Percentiles rank a stretch among this genome's conserved stretches.
Conservation (phyloP, 2,888 invertebrate genomes). For the Agrotis segetum region DNA sequence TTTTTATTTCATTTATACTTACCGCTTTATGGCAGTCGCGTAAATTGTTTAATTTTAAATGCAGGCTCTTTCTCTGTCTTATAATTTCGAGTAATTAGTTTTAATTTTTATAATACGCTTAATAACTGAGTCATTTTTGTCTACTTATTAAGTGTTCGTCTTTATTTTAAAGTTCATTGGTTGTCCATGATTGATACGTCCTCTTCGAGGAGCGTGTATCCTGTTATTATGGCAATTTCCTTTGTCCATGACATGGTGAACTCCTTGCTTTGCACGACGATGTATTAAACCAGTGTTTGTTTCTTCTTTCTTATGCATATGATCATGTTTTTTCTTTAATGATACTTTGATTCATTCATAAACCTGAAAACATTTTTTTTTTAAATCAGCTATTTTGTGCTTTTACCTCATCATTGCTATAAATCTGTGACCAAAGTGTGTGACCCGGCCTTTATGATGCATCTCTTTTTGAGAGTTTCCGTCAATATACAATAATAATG, state of each 20-base stretch:
- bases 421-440: too few relatives aligned
- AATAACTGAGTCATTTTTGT: neutral
- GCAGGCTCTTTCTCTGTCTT: conserved; percentile 20
- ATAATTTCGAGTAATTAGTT: conserved; percentile 35
- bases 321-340: neutral
- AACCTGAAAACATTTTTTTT: too few relatives aligned
- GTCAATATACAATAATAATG: too few relatives aligned
- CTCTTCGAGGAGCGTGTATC: conserved; percentile 12
- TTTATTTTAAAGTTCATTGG: conserved; percentile 7
- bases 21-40: conserved; percentile 27
- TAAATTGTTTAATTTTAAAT: conserved; percentile 41
- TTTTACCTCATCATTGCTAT: too few relatives aligned
- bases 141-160: neutral
- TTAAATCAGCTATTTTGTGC: too few relatives aligned
- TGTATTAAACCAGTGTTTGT: conserved; percentile 1
- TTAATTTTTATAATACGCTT: conserved; percentile 4
- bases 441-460: too few relatives aligned
- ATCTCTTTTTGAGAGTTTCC: too few relatives aligned
- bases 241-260: conserved; percentile 32
- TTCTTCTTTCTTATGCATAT: neutral
- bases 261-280: neutral
- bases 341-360: neutral
- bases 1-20: conserved; percentile 56
- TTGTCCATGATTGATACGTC: conserved; percentile 3
- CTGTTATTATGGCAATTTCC: conserved; percentile 22